phyloP scores from a whole-genome alignment of 2,113 vertebrate species.

The Prolemur simus region DNA sequence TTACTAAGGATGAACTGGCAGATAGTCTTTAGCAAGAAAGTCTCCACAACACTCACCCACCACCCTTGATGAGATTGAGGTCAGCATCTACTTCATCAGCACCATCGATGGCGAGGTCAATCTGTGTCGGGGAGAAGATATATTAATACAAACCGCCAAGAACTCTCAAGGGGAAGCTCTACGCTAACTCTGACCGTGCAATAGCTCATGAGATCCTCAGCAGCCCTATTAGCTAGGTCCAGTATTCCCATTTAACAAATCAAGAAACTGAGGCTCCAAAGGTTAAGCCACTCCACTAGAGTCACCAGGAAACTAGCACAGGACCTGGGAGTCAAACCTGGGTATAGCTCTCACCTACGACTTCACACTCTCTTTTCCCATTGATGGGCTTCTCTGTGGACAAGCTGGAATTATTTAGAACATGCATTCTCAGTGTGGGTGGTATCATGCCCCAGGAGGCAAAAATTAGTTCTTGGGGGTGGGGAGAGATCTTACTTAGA shows the following conservation, averaged over 20 bases:
- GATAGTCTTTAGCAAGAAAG: not conserved
- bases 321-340: not conserved
- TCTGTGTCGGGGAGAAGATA: slow-evolving; percentile 80
- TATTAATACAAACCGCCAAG: not conserved
- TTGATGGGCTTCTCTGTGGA: not conserved
- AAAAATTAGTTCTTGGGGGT: not conserved
- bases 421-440: not conserved
- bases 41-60: slow-evolving; percentile 89
- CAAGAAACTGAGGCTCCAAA: not conserved
- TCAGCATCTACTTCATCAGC: slow-evolving; percentile 96
- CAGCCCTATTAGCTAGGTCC: not conserved
- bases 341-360: not conserved
- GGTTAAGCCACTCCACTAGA: not conserved
- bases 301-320: not conserved
- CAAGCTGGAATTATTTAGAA: not conserved
- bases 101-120: slow-evolving; percentile 97
- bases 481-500: too few species aligned
- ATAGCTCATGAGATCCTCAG: not conserved
- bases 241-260: not conserved
- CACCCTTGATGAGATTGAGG: slow-evolving; percentile 97
- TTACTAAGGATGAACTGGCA: not conserved
- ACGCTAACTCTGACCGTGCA: not conserved
- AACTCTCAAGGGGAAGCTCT: not conserved
- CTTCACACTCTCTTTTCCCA: not conserved
- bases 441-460: not conserved